A percentile compares a stretch with the other conserved stretches of the same genome.
Conservation (phyloP, 2,797 vertebrate genomes). For the Vultur gryphus region DNA sequence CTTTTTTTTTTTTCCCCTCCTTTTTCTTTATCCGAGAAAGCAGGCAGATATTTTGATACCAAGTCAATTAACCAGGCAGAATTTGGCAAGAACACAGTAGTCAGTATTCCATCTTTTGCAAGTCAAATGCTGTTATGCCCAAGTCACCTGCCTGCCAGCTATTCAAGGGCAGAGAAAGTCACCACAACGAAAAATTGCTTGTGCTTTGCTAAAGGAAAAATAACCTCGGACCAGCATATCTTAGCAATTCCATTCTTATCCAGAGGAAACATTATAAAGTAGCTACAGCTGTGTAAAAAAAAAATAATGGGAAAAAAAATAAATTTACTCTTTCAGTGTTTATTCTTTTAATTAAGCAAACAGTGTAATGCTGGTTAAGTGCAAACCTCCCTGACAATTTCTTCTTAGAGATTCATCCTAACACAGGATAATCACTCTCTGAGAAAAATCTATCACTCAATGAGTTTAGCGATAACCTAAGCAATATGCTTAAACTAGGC, state of each 20-base stretch:
- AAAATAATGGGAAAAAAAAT: not conserved
- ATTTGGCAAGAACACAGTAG: not conserved
- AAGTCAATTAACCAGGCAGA: not conserved
- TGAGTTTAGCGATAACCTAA: not conserved
- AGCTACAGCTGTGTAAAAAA: not conserved
- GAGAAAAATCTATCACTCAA: not conserved
- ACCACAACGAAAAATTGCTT: not conserved
- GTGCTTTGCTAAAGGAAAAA: not conserved
- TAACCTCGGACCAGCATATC: not conserved
- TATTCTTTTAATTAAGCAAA: not conserved
- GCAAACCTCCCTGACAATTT: not conserved
- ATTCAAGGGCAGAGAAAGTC: not conserved
- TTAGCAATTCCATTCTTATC: not conserved
- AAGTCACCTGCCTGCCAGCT: not conserved
- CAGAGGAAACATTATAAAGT: not conserved
- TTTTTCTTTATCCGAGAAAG: not conserved
- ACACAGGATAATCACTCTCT: not conserved
- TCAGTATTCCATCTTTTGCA: not conserved
- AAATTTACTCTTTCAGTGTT: not conserved
- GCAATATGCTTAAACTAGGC: not conserved
- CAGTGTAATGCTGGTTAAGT: not conserved
- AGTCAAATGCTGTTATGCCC: not conserved
- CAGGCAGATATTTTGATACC: constrained; percentile 14
- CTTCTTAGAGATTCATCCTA: not conserved
- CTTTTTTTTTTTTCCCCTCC: not conserved